phyloP scores from a whole-genome alignment of 2,888 invertebrate genomes.

The Caenorhabditis wallacei region DNA sequence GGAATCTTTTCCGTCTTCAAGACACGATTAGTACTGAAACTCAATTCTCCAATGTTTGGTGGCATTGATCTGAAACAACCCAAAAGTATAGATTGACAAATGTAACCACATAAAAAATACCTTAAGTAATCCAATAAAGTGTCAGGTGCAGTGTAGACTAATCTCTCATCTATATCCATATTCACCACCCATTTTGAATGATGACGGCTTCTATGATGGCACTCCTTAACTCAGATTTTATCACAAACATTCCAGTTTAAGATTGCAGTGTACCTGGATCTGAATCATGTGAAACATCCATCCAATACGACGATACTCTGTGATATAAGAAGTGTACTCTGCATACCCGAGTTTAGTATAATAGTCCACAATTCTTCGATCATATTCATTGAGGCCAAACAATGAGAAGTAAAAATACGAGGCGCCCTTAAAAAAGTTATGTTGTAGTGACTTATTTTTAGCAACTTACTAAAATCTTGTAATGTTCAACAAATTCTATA shows the following conservation, averaged over 20 bases:
- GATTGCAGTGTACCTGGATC: background rate
- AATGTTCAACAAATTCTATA: conserved; percentile 37
- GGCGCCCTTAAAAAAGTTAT: too few relatives aligned
- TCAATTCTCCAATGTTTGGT: conserved; percentile 6
- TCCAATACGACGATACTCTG: background rate
- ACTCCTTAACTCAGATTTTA: background rate
- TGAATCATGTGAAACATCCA: conserved; percentile 31
- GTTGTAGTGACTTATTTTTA: too few relatives aligned
- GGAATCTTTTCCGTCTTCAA: conserved; percentile 9
- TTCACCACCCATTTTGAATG: conserved; percentile 19
- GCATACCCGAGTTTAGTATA: conserved; percentile 8
- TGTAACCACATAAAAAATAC: background rate
- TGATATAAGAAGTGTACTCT: background rate
- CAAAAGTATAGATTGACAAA: background rate
- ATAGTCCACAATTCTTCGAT: conserved; percentile 9
- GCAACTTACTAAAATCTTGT: background rate
- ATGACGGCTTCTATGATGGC: conserved; percentile 3
- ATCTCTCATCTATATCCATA: conserved; percentile 2
- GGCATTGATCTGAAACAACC: conserved; percentile 10
- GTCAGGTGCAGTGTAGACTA: background rate
- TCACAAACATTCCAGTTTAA: too few relatives aligned
- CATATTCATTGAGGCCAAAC: conserved; percentile 1
- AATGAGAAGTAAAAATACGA: conserved; percentile 31
- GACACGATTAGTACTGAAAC: conserved; percentile 15
- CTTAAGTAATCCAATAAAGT: background rate